These are phyloP conservation scores for Acromyrmex echinatior DNA, from an alignment of 1,140 invertebrate species.

Conservation along the genomic window DNA sequence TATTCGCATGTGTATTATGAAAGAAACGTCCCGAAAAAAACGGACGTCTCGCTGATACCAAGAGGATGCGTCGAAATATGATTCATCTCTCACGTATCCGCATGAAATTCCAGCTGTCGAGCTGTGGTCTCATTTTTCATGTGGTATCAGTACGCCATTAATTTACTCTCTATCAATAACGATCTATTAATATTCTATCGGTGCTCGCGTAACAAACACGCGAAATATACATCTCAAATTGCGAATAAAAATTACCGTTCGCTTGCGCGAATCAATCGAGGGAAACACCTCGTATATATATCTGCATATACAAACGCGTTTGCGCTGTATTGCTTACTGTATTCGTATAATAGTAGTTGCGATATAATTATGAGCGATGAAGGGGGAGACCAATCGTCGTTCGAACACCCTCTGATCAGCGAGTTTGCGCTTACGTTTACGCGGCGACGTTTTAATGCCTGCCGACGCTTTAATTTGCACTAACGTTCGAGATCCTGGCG, in stretches of 20 bases:
- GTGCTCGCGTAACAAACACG: background rate
- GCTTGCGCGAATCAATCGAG: slow-evolving; percentile 2
- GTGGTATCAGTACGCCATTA: background rate
- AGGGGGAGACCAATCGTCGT: slow-evolving; percentile 49
- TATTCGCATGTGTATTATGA: slow-evolving; percentile 30
- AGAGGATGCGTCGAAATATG: slow-evolving; percentile 20
- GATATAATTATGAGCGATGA: slow-evolving; percentile 20
- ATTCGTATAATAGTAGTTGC: background rate
- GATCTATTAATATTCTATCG: slow-evolving; percentile 27
- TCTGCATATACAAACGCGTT: background rate
- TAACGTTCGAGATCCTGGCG: slow-evolving; percentile 72
- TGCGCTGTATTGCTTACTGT: background rate
- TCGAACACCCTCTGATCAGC: slow-evolving; percentile 32
- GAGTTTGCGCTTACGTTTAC: slow-evolving; percentile 36
- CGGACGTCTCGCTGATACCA: slow-evolving; percentile 35
- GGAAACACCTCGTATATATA: background rate
- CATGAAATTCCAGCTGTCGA: background rate
- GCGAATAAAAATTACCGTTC: slow-evolving; percentile 15
- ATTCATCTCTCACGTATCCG: slow-evolving; percentile 22
- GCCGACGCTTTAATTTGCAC: slow-evolving; percentile 68
- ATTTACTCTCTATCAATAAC: slow-evolving; percentile 20
- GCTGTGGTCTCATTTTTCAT: background rate
- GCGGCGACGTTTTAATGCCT: slow-evolving; percentile 20
- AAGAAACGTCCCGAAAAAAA: slow-evolving; percentile 24
- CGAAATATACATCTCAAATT: slow-evolving; percentile 4